phyloP scores from a whole-genome alignment of 2,797 vertebrate species.

The Podarcis siculus region DNA sequence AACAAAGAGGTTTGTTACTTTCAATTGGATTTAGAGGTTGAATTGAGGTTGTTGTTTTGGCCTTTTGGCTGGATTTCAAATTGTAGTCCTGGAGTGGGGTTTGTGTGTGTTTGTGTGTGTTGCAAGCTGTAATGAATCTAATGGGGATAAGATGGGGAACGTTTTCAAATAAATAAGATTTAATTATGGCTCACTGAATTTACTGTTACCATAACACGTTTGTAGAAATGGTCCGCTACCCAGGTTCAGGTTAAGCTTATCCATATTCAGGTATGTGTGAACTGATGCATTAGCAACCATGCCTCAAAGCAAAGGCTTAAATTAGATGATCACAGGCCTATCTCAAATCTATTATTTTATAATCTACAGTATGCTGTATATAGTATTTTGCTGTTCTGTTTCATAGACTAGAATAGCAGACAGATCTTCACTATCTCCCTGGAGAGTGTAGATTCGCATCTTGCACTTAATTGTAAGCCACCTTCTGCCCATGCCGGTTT shows the following conservation, averaged over 20 bases:
- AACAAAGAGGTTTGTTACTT: background rate
- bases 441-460: background rate
- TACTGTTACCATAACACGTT: background rate
- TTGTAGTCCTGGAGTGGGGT: background rate
- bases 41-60: background rate
- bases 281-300: too few species aligned
- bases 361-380: background rate
- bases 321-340: background rate
- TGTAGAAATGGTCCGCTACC: too few species aligned
- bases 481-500: background rate
- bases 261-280: too few species aligned
- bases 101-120: background rate
- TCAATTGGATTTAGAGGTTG: background rate
- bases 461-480: background rate
- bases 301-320: background rate
- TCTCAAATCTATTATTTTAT: background rate
- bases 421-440: background rate
- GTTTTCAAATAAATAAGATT: background rate
- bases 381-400: background rate
- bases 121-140: background rate
- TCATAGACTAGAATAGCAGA: background rate
- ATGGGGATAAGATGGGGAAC: background rate
- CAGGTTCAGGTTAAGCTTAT: too few species aligned
- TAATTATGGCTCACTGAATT: background rate
- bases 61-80: background rate